Evolutionary conservation across 2,797 vertebrate genomes (phyloP).

Genomic region (Emydoidea blandingii): DNA sequence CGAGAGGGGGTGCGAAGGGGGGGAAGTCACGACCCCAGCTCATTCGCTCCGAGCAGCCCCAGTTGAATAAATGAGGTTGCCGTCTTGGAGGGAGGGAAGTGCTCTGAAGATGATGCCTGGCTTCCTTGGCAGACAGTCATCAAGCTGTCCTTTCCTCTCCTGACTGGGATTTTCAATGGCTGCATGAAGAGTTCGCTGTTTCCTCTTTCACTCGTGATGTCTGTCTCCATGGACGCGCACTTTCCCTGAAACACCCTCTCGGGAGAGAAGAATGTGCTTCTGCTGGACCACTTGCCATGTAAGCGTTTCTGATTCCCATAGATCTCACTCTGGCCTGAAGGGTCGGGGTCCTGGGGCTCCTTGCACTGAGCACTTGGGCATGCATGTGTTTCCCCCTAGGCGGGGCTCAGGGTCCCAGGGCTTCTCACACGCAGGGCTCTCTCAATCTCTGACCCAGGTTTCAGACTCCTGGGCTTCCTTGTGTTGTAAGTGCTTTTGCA

Average conservation of each 20-base stretch:
- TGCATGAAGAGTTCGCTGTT: slow-evolving; percentile 58
- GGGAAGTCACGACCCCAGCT: slow-evolving; percentile 73
- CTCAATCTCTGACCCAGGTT: not conserved
- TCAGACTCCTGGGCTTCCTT: not conserved
- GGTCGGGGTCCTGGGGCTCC: not conserved
- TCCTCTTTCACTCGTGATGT: slow-evolving; percentile 51
- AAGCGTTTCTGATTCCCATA: slow-evolving; percentile 56
- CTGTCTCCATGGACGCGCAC: slow-evolving; percentile 34
- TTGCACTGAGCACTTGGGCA: not conserved
- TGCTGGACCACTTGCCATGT: slow-evolving; percentile 67
- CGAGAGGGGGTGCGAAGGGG: slow-evolving; percentile 56
- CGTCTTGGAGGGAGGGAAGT: not conserved
- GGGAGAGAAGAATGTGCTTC: slow-evolving; percentile 68
- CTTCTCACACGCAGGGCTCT: not conserved
- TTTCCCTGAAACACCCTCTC: slow-evolving; percentile 29
- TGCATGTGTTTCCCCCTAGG: not conserved
- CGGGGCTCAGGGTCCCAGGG: not conserved
- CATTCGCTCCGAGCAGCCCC: slow-evolving; percentile 12
- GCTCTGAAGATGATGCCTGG: not conserved
- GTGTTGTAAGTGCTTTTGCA: not conserved
- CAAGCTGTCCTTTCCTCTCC: not conserved
- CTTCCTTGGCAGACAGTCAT: slow-evolving; percentile 9
- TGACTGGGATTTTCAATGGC: slow-evolving; percentile 47
- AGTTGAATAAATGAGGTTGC: slow-evolving; percentile 17
- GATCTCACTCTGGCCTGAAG: not conserved